Conservation (phyloP, 1,140 invertebrate species). For the Tenebrio molitor region DNA sequence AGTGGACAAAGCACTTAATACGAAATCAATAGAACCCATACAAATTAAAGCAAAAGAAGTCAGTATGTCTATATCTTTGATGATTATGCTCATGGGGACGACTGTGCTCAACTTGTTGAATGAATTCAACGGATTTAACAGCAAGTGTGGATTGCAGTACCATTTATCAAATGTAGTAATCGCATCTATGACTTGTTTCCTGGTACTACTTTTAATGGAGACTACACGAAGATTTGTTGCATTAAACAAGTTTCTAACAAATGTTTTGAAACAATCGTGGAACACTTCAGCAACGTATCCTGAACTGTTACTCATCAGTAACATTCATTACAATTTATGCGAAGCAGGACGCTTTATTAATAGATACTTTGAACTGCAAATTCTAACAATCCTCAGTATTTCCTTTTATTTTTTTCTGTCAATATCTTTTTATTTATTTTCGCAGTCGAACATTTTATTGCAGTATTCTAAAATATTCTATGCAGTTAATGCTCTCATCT, state of each 20-base stretch:
- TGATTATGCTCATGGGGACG: neutral
- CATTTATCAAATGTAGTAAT: neutral
- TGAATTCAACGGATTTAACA: neutral
- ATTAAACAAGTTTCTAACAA: neutral
- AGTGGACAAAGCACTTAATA: neutral
- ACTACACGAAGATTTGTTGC: neutral
- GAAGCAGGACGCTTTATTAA: neutral
- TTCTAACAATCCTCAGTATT: slow-evolving; percentile 11
- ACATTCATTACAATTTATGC: slow-evolving; percentile 19
- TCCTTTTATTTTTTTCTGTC: slow-evolving; percentile 8
- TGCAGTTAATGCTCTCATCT: neutral
- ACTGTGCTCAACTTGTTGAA: neutral
- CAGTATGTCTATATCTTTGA: neutral
- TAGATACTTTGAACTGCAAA: slow-evolving; percentile 4
- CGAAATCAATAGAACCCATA: neutral
- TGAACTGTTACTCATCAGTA: neutral
- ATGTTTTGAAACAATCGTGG: neutral
- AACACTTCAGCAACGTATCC: neutral
- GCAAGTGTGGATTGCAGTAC: neutral
- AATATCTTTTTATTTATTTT: slow-evolving; percentile 12
- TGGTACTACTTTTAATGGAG: neutral
- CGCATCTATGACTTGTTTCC: neutral
- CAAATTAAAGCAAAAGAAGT: neutral
- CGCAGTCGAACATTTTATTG: neutral
- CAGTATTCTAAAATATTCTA: neutral